Conservation (phyloP, 2,113 vertebrate species). For the Rhea americana region DNA sequence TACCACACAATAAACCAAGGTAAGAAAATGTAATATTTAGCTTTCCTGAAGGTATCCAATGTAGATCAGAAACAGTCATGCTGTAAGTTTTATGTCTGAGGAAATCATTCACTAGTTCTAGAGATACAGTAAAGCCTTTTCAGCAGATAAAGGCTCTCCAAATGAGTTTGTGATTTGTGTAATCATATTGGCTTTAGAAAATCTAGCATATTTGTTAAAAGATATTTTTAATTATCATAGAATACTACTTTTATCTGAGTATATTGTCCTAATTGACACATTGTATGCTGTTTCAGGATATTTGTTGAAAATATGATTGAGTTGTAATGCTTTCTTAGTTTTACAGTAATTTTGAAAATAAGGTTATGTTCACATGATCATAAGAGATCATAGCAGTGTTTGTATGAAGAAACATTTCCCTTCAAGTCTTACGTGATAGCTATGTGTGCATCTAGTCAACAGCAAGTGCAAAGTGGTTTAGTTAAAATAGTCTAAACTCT, state of each 20-base stretch:
- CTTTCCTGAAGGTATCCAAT: neutral
- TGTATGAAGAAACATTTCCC: neutral
- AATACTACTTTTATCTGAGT: neutral
- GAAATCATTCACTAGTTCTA: neutral
- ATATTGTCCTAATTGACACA: neutral
- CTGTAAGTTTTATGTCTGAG: neutral
- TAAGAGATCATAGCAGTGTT: neutral
- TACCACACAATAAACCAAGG: conserved; percentile 93
- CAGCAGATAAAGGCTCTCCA: neutral
- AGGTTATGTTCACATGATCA: neutral
- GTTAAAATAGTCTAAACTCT: neutral
- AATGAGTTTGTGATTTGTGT: neutral
- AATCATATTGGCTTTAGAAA: neutral
- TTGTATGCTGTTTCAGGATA: neutral
- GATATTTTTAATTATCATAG: neutral
- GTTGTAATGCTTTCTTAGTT: neutral
- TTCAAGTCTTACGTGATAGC: neutral
- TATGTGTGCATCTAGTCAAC: too few relatives aligned
- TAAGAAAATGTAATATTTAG: conserved; percentile 62
- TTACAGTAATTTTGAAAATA: neutral
- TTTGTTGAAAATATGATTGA: neutral
- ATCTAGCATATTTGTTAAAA: neutral
- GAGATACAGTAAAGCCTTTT: neutral
- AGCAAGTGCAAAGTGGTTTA: neutral
- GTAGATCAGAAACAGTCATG: neutral